phyloP scores from a whole-genome alignment of 1,140 invertebrate genomes.

The Chironomus striatipennis region DNA sequence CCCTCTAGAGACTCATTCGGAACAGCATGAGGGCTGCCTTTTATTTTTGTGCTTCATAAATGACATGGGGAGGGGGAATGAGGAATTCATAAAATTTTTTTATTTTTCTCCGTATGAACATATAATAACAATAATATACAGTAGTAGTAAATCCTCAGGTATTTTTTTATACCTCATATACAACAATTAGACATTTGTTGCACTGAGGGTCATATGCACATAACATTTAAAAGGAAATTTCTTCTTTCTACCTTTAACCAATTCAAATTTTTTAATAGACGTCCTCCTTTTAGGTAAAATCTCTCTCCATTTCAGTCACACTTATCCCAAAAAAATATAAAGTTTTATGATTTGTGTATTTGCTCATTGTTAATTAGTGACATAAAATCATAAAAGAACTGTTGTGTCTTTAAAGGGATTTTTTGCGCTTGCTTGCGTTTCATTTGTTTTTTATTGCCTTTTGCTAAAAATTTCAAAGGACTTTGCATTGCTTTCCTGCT shows the following conservation, averaged over 20 bases:
- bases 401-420: conserved; percentile 6
- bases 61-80: neutral
- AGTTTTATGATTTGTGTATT: conserved; percentile 1
- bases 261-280: neutral
- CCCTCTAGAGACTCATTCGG: neutral
- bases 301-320: neutral
- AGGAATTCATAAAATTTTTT: neutral
- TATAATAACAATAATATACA: neutral
- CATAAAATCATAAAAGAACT: conserved; percentile 4
- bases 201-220: no score
- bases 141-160: conserved; percentile 12
- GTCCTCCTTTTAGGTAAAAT: neutral
- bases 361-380: conserved; percentile 9
- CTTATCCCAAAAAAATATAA: neutral
- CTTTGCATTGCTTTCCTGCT: no score
- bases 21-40: neutral
- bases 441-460: neutral
- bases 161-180: neutral
- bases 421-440: neutral
- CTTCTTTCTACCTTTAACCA: neutral
- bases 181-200: no score
- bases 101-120: neutral
- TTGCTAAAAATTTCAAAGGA: no score
- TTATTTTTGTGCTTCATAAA: neutral
- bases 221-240: no score